Evolutionary conservation across 2,797 vertebrate species (phyloP).

Genomic region (Benthosema pterotum): DNA sequence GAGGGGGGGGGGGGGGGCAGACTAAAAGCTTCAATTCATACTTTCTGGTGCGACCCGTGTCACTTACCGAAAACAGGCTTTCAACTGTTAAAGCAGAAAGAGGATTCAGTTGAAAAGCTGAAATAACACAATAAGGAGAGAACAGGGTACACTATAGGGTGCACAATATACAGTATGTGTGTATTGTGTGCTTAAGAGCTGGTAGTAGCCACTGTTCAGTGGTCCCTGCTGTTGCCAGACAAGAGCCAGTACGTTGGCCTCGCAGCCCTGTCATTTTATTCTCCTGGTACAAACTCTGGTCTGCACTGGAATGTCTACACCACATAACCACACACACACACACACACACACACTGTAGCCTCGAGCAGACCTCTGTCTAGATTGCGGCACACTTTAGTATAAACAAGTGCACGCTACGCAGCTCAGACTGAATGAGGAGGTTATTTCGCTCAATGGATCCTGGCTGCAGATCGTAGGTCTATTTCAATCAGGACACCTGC

Average conservation of each 20-base stretch:
- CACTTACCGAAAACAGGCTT: too few relatives aligned
- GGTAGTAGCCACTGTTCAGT: slow-evolving; percentile 10
- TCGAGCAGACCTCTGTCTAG: slow-evolving; percentile 23
- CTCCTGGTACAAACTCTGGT: slow-evolving; percentile 43
- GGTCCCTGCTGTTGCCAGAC: background rate
- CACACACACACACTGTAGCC: slow-evolving; percentile 24
- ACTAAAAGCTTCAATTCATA: too few relatives aligned
- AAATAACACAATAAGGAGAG: too few relatives aligned
- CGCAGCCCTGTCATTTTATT: slow-evolving; percentile 56
- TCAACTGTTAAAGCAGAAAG: too few relatives aligned
- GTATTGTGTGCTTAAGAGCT: slow-evolving; percentile 12
- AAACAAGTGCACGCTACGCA: slow-evolving; percentile 44
- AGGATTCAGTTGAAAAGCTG: too few relatives aligned
- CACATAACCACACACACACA: slow-evolving; percentile 30
- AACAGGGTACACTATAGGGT: too few relatives aligned
- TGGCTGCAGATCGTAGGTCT: background rate
- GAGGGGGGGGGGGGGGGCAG: background rate
- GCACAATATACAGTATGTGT: background rate
- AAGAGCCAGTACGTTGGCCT: slow-evolving; percentile 15
- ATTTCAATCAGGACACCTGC: background rate
- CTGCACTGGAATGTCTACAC: slow-evolving; percentile 56
- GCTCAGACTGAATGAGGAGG: slow-evolving; percentile 30
- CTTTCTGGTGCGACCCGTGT: too few relatives aligned
- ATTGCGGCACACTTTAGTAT: slow-evolving; percentile 28
- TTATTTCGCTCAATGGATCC: slow-evolving; percentile 40